Evolutionary conservation across 53 echinoderm and acorn worm genomes (phyloP).

Genomic region (Holothuria leucospilota): DNA sequence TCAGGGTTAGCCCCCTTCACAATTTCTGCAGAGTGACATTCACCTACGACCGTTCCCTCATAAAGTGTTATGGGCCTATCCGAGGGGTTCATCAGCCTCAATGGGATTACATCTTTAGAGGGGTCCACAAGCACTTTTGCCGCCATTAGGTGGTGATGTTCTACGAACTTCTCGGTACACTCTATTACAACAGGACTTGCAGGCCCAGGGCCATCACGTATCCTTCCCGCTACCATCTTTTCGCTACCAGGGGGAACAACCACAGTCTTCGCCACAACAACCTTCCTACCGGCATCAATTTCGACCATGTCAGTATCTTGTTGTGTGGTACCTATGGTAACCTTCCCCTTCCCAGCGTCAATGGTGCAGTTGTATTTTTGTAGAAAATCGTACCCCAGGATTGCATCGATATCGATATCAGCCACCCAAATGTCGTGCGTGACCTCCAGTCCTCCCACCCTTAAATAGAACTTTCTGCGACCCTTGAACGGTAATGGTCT

Average conservation of each 20-base stretch:
- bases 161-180: conserved; percentile 4
- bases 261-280: conserved; percentile 10
- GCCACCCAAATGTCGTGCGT: conserved; percentile 4
- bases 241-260: conserved; percentile 45
- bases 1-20: too few relatives aligned
- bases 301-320: neutral
- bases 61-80: neutral
- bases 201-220: too few relatives aligned
- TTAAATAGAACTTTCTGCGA: neutral
- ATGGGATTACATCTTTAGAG: too few relatives aligned
- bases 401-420: too few relatives aligned
- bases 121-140: too few relatives aligned
- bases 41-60: conserved; percentile 13
- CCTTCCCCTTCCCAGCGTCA: too few relatives aligned
- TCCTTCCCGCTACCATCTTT: conserved; percentile 3
- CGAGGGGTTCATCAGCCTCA: conserved; percentile 11
- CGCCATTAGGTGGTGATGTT: too few relatives aligned
- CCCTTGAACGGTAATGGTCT: too few relatives aligned
- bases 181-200: neutral
- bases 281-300: conserved; percentile 5
- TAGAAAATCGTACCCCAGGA: too few relatives aligned
- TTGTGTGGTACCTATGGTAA: neutral
- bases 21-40: conserved; percentile 21
- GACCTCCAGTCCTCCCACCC: neutral
- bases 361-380: neutral